Evolutionary conservation across 2,113 vertebrate species (phyloP).

Genomic region (Tympanuchus pallidicinctus): DNA sequence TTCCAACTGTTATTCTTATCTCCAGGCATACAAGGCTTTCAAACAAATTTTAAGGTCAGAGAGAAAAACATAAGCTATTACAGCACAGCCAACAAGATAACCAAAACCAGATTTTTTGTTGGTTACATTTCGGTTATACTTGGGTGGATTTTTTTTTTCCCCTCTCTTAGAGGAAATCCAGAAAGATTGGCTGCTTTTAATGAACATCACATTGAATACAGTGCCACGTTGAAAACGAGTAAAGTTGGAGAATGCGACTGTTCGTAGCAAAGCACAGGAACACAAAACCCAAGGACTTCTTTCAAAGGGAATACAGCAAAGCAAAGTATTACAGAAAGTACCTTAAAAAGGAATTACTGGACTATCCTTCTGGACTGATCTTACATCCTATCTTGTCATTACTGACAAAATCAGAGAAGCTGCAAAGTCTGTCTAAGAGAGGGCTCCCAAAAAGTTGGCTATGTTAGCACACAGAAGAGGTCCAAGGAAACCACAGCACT

Average conservation of each 20-base stretch:
- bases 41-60: neutral
- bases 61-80: neutral
- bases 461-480: neutral
- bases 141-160: neutral
- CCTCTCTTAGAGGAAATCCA: neutral
- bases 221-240: neutral
- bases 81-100: neutral
- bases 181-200: neutral
- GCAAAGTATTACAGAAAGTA: neutral
- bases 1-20: neutral
- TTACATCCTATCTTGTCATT: neutral
- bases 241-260: neutral
- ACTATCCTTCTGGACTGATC: neutral
- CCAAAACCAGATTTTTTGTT: neutral
- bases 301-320: neutral
- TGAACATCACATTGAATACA: neutral
- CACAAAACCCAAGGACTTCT: neutral
- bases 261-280: neutral
- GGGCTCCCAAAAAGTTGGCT: neutral
- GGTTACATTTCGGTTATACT: neutral
- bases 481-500: neutral
- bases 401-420: neutral
- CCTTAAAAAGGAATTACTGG: neutral
- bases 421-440: neutral
- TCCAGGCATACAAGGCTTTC: neutral